These are phyloP conservation scores for Macrobrachium rosenbergii DNA, from an alignment of 1,140 invertebrate genomes.

Conservation along the genomic window DNA sequence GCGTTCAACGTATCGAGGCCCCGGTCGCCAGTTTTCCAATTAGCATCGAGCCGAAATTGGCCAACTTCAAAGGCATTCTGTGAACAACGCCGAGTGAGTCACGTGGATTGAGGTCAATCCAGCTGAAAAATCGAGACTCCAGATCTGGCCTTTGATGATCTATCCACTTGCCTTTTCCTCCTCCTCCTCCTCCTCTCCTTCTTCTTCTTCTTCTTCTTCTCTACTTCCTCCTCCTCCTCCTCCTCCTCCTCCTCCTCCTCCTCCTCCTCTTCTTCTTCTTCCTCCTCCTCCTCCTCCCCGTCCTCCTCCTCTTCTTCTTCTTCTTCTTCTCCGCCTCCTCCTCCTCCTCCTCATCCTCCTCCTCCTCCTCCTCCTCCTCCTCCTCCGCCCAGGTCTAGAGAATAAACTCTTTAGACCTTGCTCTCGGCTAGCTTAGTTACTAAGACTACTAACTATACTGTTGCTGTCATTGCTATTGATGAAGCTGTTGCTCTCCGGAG, in stretches of 20 bases:
- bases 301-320: too few species aligned
- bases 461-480: not conserved
- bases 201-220: too few species aligned
- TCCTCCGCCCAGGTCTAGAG: too few species aligned
- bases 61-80: not conserved
- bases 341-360: not conserved
- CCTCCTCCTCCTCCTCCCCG: too few species aligned
- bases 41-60: conserved; percentile 25
- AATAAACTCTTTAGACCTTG: too few species aligned
- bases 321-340: not conserved
- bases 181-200: not conserved
- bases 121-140: conserved; percentile 8
- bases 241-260: too few species aligned
- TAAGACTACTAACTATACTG: not conserved
- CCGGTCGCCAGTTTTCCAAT: not conserved
- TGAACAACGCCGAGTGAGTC: conserved; percentile 9
- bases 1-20: not conserved
- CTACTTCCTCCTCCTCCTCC: too few species aligned
- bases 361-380: not conserved
- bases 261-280: too few species aligned
- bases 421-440: not conserved
- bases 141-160: not conserved
- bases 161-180: not conserved
- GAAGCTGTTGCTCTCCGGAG: too few species aligned
- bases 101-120: conserved; percentile 19